These are phyloP conservation scores for Drosophila melanica DNA, from an alignment of 1,140 invertebrate species.

Conservation along the genomic window DNA sequence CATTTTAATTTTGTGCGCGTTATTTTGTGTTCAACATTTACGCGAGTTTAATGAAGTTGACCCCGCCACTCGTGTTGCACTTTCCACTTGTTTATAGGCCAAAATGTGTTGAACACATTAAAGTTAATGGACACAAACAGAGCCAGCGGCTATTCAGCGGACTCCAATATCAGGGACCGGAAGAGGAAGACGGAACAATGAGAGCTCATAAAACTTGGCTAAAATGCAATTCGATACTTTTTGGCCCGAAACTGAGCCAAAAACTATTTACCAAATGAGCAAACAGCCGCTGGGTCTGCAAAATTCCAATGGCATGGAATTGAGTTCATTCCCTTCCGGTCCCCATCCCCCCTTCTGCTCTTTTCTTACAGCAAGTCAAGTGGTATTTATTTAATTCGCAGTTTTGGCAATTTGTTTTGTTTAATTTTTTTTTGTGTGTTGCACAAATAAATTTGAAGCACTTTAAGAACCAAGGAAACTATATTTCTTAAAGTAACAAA, in stretches of 20 bases:
- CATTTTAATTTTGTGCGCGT: slow-evolving; percentile 41
- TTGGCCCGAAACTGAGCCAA: slow-evolving; percentile 6
- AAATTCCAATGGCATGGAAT: not conserved
- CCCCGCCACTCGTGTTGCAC: slow-evolving; percentile 15
- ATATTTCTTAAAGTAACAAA: not conserved
- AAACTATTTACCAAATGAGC: slow-evolving; percentile 49
- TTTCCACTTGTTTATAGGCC: slow-evolving; percentile 37
- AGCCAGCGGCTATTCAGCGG: slow-evolving; percentile 17
- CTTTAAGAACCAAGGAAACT: slow-evolving; percentile 5
- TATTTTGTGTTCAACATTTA: slow-evolving; percentile 38
- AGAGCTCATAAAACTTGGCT: slow-evolving; percentile 49
- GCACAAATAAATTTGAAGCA: slow-evolving; percentile 19
- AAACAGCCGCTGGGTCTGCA: slow-evolving; percentile 22
- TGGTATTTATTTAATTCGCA: slow-evolving; percentile 1
- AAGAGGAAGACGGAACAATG: slow-evolving; percentile 1
- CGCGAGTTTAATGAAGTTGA: slow-evolving; percentile 52
- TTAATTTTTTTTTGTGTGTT: not conserved
- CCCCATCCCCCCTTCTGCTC: too few species aligned
- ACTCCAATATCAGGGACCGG: not conserved
- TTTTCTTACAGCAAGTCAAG: slow-evolving; percentile 9
- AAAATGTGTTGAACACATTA: slow-evolving; percentile 37
- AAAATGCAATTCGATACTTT: slow-evolving; percentile 42
- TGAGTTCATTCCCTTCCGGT: not conserved
- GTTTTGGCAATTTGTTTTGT: slow-evolving; percentile 5
- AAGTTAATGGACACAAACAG: slow-evolving; percentile 31